A percentile compares a stretch with the other conserved stretches of the same genome.
Evolutionary conservation across 2,797 vertebrate genomes (phyloP).

Genomic region (Pseudomugil gertrudae): DNA sequence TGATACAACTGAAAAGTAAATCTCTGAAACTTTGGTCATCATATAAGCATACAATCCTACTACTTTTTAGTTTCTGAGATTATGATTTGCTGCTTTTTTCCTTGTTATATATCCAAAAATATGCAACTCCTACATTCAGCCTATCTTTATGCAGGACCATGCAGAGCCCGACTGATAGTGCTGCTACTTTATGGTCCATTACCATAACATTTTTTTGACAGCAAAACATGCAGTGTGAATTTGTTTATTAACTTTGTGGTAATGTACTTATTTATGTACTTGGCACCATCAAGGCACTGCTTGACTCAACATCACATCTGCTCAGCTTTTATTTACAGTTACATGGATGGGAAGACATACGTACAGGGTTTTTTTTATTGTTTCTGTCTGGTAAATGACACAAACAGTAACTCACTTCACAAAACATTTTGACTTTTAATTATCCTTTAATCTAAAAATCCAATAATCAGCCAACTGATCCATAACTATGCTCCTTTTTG

Average conservation of each 20-base stretch:
- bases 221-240: neutral
- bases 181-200: neutral
- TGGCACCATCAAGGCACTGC: neutral
- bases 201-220: neutral
- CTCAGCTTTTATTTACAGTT: slow-evolving; percentile 3
- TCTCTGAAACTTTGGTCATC: neutral
- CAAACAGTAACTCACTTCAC: neutral
- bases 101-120: neutral
- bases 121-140: neutral
- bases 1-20: neutral
- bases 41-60: neutral
- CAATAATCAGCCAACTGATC: neutral
- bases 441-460: neutral
- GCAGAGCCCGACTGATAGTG: neutral
- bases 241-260: neutral
- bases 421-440: slow-evolving; percentile 3
- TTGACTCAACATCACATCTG: slow-evolving; percentile 2
- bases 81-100: neutral
- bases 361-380: neutral
- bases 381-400: neutral
- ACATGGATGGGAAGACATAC: neutral
- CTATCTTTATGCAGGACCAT: neutral
- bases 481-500: neutral
- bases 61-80: neutral
- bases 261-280: neutral